phyloP scores from a whole-genome alignment of 92 coral and sea anemone genomes.

The Epizoanthus scotinus region DNA sequence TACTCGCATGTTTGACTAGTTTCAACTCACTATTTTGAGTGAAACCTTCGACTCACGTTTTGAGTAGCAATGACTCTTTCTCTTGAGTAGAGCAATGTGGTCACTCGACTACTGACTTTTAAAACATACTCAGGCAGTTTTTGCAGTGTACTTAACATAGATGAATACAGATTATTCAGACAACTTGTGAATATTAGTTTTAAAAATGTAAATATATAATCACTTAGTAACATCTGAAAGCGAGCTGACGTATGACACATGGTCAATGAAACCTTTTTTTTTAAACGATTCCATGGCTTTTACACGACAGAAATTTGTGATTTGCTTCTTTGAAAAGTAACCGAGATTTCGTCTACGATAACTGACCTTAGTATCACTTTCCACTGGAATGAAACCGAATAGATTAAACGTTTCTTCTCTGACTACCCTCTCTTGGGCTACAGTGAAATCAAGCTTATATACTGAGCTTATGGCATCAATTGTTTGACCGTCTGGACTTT shows the following conservation, averaged over 20 bases:
- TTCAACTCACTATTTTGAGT: too few species aligned
- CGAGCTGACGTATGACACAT: slow-evolving; percentile 45
- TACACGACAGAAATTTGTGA: slow-evolving; percentile 58
- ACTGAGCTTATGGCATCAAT: slow-evolving; percentile 59
- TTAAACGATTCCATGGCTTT: slow-evolving; percentile 65
- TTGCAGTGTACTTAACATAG: too few species aligned
- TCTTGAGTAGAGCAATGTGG: too few species aligned
- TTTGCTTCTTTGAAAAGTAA: slow-evolving; percentile 51
- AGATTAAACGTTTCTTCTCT: slow-evolving; percentile 42
- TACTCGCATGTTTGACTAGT: too few species aligned
- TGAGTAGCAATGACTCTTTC: too few species aligned
- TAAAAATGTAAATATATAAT: too few species aligned
- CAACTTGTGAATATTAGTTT: background rate
- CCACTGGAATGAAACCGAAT: slow-evolving; percentile 49
- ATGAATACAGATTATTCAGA: too few species aligned
- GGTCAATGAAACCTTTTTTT: slow-evolving; percentile 48
- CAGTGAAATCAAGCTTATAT: slow-evolving; percentile 56
- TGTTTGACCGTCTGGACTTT: slow-evolving; percentile 61
- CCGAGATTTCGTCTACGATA: slow-evolving; percentile 53
- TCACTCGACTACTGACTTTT: too few species aligned
- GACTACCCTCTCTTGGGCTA: slow-evolving; percentile 44
- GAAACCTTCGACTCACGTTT: too few species aligned
- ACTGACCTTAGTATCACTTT: slow-evolving; percentile 29
- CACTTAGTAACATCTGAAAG: slow-evolving; percentile 48
- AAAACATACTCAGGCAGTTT: too few species aligned